Base-by-base conservation (phyloP, 2,888 invertebrate genomes). In the Suillia variegata region DNA sequence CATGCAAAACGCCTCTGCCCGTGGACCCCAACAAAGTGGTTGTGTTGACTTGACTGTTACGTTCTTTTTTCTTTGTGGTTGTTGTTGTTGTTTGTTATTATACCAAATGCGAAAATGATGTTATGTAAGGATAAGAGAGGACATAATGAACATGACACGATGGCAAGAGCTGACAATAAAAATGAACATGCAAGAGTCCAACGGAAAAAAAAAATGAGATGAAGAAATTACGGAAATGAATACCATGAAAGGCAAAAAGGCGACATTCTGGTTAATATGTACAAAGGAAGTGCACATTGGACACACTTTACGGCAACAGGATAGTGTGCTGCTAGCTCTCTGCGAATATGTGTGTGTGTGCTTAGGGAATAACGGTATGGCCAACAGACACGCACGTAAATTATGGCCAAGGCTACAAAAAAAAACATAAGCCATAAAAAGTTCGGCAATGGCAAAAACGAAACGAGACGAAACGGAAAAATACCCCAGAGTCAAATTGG, bases 101-200 rank as follows among this genome's bases (percentile, higher is more conserved):
- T n/a, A n/a, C n/a, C 38, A n/a, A 45, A 45, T 45, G 45, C 45
- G 24, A 51, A 56, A 52, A 49, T 54, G 54, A 56, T 49, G 57
- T 61, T 61, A 54, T 57, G 20, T 51, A 61, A 61, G 56, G 54
- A 61, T 54, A 51, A 51, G 22, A 45, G 31, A 53, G 34, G 38
- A 54, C 54, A 54, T 26, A 33, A 20, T 55, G 21, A n/a, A 49
- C 22, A 24, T 38, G 45, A 54, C 26, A 26, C 24, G 53, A 53
- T 47, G 21, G 33, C 48, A 13, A 45, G 24, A 50, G n/a, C 33
- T 20, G 38, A 50, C 42, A 31, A 17, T 31, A 58, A 20, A 34
- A 20, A 48, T 2, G 15, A 21, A 47, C 48, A 34, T 48, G 48
- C 22, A 20, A 56, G 45, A 6, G 31, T 15, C 13, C 6, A 17